Base-by-base conservation (phyloP, 2,888 invertebrate genomes). In the Gymnosoma rotundatum region DNA sequence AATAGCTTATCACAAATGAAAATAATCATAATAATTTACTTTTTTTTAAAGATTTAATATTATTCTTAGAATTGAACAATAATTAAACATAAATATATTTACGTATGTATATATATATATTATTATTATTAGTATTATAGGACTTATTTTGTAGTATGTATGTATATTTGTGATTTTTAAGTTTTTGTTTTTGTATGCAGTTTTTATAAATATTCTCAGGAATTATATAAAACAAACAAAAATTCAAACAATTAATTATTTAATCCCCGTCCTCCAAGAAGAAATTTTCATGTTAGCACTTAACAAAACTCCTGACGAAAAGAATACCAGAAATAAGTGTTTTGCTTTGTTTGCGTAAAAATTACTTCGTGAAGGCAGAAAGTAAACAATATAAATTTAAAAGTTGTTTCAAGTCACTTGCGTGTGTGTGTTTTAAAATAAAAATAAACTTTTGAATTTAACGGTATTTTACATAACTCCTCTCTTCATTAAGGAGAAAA, bases 51-150 rank as follows among this genome's bases (percentile, higher is more conserved):
- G 80, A 81, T 82, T 82, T 74, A 89, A 89, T 90, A 90, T 90
- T 89, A 90, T 90, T 90, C 90, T 90, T 90, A 90, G 89, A 90
- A 90, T 90, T 89, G 90, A 90, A 90, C 90, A 90, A 90, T 90
- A 89, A 90, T 90, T 90, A 90, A 90, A 90, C 90, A 90, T 86
- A 86, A 82, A 89, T 90, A 90, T 89, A 61, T 80, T 67, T 60
- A 66, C 74, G 73, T 74, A 45, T 67, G 25, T 81, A 67, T 78
- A 72, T 78, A 58, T 81, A 60, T 72, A 72, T 78, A 70, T 67
- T 67, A 54, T 72, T 69, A 54, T 56, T 78, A 42, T 69, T 61
- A 69, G 63, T 64, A 79, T 82, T 76, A 89, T 85, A 86, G 90
- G 90, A 90, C 90, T 90, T 90, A 90, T 90, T 75, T 90, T 90